A percentile compares a stretch with the other conserved stretches of the same genome.
phyloP scores from a whole-genome alignment of 2,888 invertebrate species.

The Heliconius sara region DNA sequence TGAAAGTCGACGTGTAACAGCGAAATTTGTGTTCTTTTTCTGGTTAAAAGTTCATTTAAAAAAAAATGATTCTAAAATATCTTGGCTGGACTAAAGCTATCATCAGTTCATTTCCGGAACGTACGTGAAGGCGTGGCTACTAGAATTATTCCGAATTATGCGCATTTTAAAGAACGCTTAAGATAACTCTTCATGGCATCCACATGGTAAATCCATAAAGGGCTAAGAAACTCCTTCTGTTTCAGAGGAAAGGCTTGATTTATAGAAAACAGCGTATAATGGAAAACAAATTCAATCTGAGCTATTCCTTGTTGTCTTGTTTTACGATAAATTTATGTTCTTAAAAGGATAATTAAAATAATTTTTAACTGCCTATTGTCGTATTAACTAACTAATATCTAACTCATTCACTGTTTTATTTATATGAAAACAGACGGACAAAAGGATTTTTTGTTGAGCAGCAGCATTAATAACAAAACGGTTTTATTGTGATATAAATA shows the following conservation, averaged over 20 bases:
- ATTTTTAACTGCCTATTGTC: not conserved
- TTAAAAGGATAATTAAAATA: not conserved
- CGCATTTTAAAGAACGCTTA: not conserved
- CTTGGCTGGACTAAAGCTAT: not conserved
- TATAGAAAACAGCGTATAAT: not conserved
- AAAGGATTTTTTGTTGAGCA: not conserved
- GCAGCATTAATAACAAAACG: slow-evolving; percentile 16
- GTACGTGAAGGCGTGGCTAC: too few relatives aligned
- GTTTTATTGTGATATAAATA: slow-evolving; percentile 33
- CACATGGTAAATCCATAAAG: too few relatives aligned
- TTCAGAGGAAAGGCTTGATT: not conserved
- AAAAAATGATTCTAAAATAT: not conserved
- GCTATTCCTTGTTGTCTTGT: not conserved
- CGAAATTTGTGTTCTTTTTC: too few relatives aligned
- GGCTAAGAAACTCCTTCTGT: not conserved
- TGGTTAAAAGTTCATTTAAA: too few relatives aligned
- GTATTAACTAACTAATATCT: not conserved
- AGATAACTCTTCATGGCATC: too few relatives aligned
- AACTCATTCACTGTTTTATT: not conserved
- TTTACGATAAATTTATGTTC: not conserved
- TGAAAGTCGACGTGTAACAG: too few relatives aligned
- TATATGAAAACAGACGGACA: not conserved
- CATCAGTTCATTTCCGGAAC: not conserved
- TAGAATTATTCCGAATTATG: not conserved
- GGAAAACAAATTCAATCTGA: not conserved